Evolutionary conservation across 2,797 vertebrate genomes (phyloP).

Genomic region (Meda fulgida): DNA sequence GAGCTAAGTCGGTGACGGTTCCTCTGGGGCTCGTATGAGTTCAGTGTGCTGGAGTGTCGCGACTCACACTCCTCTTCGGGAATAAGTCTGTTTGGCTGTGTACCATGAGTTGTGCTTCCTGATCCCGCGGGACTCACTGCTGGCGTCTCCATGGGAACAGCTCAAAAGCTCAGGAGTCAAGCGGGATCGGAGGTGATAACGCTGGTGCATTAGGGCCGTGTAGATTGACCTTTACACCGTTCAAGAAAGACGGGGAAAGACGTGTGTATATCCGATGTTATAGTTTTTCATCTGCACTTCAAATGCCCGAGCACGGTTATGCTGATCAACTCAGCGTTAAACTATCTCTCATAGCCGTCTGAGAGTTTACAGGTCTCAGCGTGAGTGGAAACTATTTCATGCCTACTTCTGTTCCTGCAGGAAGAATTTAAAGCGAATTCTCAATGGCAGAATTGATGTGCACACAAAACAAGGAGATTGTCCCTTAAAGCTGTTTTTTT

Average conservation of each 20-base stretch:
- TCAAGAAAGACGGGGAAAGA: not conserved
- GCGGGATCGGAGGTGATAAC: not conserved
- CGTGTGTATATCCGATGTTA: not conserved
- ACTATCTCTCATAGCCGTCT: not conserved
- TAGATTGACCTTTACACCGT: not conserved
- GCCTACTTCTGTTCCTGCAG: not conserved
- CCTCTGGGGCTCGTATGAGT: too few species aligned
- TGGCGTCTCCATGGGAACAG: slow-evolving; percentile 1
- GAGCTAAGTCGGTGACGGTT: not conserved
- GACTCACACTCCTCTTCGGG: not conserved
- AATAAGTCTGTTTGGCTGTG: not conserved
- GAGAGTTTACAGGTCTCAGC: not conserved
- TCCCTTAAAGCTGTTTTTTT: too few species aligned
- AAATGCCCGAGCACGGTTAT: not conserved
- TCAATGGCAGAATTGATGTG: not conserved
- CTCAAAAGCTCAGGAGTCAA: not conserved
- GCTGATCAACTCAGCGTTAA: not conserved
- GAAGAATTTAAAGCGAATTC: not conserved
- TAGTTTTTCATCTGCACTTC: not conserved
- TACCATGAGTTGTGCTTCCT: not conserved
- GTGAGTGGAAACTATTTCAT: not conserved
- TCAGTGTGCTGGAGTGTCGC: too few species aligned
- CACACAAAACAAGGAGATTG: not conserved
- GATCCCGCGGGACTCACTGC: not conserved
- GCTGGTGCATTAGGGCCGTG: not conserved